Percentiles rank a stretch among this genome's conserved stretches.
Evolutionary conservation across 2,113 vertebrate genomes (phyloP).

Genomic region (Equus przewalskii): DNA sequence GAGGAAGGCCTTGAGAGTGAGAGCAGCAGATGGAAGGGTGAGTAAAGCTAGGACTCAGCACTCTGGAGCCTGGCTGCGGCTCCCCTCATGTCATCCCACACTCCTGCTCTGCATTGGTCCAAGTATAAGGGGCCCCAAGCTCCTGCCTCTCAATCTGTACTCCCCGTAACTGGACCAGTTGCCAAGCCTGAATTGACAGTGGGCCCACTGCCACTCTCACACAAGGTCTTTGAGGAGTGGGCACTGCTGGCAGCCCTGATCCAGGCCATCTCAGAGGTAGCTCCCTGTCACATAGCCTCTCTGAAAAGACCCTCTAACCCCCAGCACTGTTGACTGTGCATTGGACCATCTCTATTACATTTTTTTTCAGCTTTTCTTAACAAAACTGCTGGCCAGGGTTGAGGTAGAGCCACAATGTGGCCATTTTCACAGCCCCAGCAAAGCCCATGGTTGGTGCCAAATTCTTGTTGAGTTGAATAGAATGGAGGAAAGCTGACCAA

Average conservation of each 20-base stretch:
- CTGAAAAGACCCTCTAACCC: neutral
- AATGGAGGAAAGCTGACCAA: slow-evolving; percentile 60
- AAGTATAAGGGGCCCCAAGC: neutral
- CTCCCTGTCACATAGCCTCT: neutral
- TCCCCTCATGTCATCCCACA: neutral
- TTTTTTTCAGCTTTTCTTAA: slow-evolving; percentile 21
- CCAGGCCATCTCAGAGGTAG: neutral
- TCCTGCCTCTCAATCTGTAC: neutral
- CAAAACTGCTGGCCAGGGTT: slow-evolving; percentile 48
- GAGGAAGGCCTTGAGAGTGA: neutral
- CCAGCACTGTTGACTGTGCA: neutral
- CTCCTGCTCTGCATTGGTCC: neutral
- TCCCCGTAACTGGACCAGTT: neutral
- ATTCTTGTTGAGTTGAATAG: slow-evolving; percentile 62
- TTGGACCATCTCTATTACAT: neutral
- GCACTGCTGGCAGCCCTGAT: neutral
- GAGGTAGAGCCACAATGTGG: slow-evolving; percentile 30
- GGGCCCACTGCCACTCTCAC: neutral
- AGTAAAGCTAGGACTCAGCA: neutral
- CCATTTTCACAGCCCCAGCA: slow-evolving; percentile 57
- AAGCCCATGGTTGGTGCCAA: slow-evolving; percentile 55
- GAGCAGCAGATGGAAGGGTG: neutral
- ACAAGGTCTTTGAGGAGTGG: neutral
- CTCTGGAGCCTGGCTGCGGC: neutral
- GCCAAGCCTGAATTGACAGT: neutral